These are phyloP conservation scores for Oscheius onirici DNA, from an alignment of 2,888 invertebrate species.

Conservation along the genomic window DNA sequence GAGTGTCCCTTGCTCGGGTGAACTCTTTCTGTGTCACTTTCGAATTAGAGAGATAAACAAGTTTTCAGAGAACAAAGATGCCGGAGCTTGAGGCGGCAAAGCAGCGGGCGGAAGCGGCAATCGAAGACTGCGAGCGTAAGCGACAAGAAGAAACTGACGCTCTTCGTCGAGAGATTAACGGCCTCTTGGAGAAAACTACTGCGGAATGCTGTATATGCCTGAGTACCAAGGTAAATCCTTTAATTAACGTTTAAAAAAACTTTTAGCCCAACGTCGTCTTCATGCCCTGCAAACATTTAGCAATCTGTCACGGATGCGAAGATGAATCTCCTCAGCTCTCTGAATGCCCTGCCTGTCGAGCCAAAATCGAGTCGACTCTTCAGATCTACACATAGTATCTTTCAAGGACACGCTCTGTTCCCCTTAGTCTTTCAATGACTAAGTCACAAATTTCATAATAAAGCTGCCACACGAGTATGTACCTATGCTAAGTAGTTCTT, in stretches of 20 bases:
- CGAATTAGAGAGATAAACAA: background rate
- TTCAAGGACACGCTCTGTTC: background rate
- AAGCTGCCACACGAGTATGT: background rate
- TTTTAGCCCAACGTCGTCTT: slow-evolving; percentile 52
- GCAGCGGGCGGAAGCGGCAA: slow-evolving; percentile 9
- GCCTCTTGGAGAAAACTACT: slow-evolving; percentile 44
- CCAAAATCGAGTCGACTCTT: slow-evolving; percentile 30
- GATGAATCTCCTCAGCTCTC: slow-evolving; percentile 37
- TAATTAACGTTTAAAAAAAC: background rate
- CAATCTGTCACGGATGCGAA: slow-evolving; percentile 46
- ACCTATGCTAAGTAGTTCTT: too few relatives aligned
- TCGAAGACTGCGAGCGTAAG: slow-evolving; percentile 9
- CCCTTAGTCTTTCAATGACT: slow-evolving; percentile 30
- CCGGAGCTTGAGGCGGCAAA: slow-evolving; percentile 18
- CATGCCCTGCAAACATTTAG: slow-evolving; percentile 51
- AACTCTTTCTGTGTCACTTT: background rate
- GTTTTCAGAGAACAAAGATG: slow-evolving; percentile 16
- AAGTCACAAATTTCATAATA: slow-evolving; percentile 18
- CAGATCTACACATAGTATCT: slow-evolving; percentile 27
- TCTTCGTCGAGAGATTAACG: slow-evolving; percentile 41
- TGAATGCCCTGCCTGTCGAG: slow-evolving; percentile 52
- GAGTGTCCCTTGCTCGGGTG: slow-evolving; percentile 5
- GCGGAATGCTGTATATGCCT: slow-evolving; percentile 52
- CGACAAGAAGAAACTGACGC: slow-evolving; percentile 1
- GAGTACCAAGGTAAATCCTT: slow-evolving; percentile 37